Evolutionary conservation across 2,888 invertebrate genomes (phyloP).

Genomic region (Gibbula magus): DNA sequence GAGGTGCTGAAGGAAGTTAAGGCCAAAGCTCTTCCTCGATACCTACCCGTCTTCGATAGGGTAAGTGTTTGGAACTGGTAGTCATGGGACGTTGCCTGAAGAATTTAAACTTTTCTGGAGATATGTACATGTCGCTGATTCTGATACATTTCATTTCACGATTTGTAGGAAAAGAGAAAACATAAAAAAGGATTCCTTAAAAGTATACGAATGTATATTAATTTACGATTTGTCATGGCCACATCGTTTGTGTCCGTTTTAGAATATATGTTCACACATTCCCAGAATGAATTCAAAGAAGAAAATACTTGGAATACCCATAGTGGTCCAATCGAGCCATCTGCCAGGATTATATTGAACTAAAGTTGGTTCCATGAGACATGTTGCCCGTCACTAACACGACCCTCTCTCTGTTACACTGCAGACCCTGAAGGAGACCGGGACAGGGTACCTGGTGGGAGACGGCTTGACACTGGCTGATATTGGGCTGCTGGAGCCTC

Average conservation of each 20-base stretch:
- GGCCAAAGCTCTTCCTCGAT: background rate
- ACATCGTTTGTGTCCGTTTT: background rate
- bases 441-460: constrained; percentile 10
- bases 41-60: constrained; percentile 16
- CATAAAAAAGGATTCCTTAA: background rate
- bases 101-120: too few relatives aligned
- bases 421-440: constrained; percentile 16
- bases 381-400: background rate
- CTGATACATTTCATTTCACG: background rate
- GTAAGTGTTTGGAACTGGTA: background rate
- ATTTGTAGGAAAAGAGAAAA: background rate
- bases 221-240: background rate
- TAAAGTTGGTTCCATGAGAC: too few relatives aligned
- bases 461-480: constrained; percentile 10
- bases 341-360: too few relatives aligned
- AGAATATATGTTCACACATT: background rate
- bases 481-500: constrained; percentile 7
- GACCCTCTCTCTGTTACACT: background rate
- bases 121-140: too few relatives aligned
- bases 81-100: background rate
- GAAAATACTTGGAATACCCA: background rate
- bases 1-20: background rate
- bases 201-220: background rate
- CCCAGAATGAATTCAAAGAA: background rate
- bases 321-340: too few relatives aligned